phyloP scores from a whole-genome alignment of 2,888 invertebrate genomes.

The Drosophila dives region DNA sequence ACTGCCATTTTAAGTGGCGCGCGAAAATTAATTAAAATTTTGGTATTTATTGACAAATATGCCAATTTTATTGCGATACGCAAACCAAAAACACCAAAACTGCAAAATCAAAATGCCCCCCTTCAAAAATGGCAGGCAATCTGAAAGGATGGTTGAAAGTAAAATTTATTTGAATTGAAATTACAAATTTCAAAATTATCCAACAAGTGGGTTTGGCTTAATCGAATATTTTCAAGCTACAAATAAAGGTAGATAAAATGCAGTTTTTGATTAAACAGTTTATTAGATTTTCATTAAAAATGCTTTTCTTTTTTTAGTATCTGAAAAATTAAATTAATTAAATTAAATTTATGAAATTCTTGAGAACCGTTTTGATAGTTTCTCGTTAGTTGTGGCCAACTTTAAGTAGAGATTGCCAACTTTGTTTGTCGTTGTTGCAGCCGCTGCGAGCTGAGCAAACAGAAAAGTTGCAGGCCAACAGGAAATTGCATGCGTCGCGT shows the following conservation, averaged over 20 bases:
- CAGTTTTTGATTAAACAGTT: neutral
- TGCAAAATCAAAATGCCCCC: neutral
- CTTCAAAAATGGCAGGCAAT: neutral
- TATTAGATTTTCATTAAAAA: neutral
- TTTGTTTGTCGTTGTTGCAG: constrained; percentile 3
- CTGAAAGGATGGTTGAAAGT: neutral
- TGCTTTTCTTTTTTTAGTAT: neutral
- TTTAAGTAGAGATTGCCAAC: constrained; percentile 23
- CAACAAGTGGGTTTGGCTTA: neutral
- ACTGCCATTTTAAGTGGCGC: constrained; percentile 73
- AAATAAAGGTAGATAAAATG: neutral
- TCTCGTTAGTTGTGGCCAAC: neutral
- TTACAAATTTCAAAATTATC: neutral
- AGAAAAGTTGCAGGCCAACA: constrained; percentile 60
- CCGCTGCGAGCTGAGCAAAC: constrained; percentile 50
- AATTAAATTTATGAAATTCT: neutral
- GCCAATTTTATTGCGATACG: constrained; percentile 57
- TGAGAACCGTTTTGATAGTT: neutral
- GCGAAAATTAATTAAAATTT: constrained; percentile 79
- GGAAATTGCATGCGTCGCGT: constrained; percentile 50
- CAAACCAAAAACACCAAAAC: constrained; percentile 27
- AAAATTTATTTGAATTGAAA: neutral
- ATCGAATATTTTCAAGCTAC: neutral
- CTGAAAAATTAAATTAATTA: neutral
- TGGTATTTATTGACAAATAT: constrained; percentile 74